These are phyloP conservation scores for Penaeus japonicus DNA, from an alignment of 1,140 invertebrate genomes.

Conservation along the genomic window DNA sequence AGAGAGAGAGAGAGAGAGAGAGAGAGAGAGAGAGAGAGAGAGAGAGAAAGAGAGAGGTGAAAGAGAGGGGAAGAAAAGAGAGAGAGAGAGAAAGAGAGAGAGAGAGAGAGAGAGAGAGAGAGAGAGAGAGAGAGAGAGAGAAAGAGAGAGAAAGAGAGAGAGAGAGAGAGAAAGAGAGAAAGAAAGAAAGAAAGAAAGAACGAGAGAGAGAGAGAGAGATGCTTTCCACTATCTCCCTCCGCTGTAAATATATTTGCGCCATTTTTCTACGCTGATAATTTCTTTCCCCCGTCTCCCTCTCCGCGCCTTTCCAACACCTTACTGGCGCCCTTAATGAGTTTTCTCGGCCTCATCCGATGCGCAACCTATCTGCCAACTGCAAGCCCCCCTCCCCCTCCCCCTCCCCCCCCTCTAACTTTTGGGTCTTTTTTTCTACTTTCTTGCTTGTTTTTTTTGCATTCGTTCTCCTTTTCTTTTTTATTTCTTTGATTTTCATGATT, in stretches of 20 bases:
- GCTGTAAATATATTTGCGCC: not conserved
- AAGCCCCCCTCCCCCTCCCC: not conserved
- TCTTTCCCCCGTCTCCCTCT: not conserved
- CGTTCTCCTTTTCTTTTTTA: too few species aligned
- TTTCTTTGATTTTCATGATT: too few species aligned
- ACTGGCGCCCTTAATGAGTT: too few species aligned
- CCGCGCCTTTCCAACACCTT: not conserved
- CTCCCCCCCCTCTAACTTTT: too few species aligned
- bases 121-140: not conserved
- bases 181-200: not conserved
- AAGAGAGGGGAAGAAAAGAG: not conserved
- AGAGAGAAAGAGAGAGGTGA: not conserved
- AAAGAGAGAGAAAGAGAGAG: not conserved
- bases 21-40: too few species aligned
- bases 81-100: not conserved
- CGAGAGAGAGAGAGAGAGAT: not conserved
- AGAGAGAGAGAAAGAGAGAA: not conserved
- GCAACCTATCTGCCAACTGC: not conserved
- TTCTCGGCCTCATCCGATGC: not conserved
- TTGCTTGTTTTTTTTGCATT: too few species aligned
- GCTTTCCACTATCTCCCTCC: not conserved
- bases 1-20: too few species aligned
- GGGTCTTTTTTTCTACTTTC: too few species aligned
- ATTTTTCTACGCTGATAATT: not conserved
- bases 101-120: not conserved